A percentile compares a stretch with the other conserved stretches of the same genome.
These are phyloP conservation scores for Schrankia costaestrigalis DNA, from an alignment of 2,888 invertebrate species.

Conservation along the genomic window DNA sequence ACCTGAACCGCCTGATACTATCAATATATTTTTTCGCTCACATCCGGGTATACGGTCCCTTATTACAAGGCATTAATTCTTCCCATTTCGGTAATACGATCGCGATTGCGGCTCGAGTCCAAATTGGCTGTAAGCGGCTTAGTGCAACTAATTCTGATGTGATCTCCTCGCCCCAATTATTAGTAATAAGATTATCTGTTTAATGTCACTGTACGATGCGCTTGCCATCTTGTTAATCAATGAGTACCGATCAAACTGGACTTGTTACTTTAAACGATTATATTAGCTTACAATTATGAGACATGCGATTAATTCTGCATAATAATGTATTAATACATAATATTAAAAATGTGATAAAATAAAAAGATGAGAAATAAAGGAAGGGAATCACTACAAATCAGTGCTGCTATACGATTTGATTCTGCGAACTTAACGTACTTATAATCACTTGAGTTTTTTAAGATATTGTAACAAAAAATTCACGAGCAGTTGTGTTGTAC, in stretches of 20 bases:
- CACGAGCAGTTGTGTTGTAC: too few relatives aligned
- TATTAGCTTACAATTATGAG: too few relatives aligned
- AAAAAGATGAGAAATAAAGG: too few relatives aligned
- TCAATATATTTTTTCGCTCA: slow-evolving; percentile 5
- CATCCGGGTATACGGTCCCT: slow-evolving; percentile 1
- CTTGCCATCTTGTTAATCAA: slow-evolving; percentile 9
- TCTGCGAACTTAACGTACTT: too few relatives aligned
- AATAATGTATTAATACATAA: too few relatives aligned
- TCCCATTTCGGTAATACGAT: slow-evolving; percentile 27
- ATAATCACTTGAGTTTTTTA: too few relatives aligned
- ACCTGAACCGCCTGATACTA: slow-evolving; percentile 7
- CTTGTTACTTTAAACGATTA: not conserved
- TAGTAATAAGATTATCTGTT: slow-evolving; percentile 41
- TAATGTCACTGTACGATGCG: slow-evolving; percentile 28
- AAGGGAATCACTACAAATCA: too few relatives aligned
- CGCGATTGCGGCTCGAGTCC: slow-evolving; percentile 29
- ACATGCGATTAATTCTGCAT: too few relatives aligned
- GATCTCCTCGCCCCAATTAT: slow-evolving; percentile 33
- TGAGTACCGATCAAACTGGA: slow-evolving; percentile 12
- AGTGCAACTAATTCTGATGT: slow-evolving; percentile 38
- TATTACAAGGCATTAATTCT: slow-evolving; percentile 25
- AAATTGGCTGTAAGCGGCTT: slow-evolving; percentile 45
- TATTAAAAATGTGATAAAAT: too few relatives aligned
- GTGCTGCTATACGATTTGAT: too few relatives aligned
- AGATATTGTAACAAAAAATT: too few relatives aligned